These are phyloP conservation scores for Magallana gigas DNA, from an alignment of 1,140 invertebrate species.

Conservation along the genomic window DNA sequence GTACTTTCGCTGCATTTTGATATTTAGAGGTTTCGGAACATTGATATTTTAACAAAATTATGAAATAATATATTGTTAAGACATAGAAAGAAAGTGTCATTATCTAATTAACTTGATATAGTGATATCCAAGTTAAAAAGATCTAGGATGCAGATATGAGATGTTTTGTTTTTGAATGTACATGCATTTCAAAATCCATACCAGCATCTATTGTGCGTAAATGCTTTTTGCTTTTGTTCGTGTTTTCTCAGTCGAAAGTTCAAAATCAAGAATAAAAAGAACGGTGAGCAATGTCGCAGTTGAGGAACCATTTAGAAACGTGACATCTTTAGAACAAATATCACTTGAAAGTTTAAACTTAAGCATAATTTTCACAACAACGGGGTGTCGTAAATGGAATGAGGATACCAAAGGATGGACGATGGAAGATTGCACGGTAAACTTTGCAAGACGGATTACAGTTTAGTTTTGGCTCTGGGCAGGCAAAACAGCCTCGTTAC, in stretches of 20 bases:
- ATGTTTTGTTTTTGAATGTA: background rate
- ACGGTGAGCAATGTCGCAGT: background rate
- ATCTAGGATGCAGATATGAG: background rate
- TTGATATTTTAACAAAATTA: no score
- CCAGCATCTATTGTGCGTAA: background rate
- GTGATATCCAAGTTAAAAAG: no score
- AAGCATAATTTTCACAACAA: background rate
- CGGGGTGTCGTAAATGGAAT: conserved; percentile 11
- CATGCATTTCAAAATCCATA: background rate
- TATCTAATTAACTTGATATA: no score
- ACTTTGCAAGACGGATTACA: no score
- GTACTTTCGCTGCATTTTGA: no score
- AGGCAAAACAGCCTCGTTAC: no score
- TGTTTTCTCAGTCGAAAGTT: background rate
- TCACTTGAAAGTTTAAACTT: background rate
- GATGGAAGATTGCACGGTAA: background rate
- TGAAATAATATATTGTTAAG: no score
- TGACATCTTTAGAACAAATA: background rate
- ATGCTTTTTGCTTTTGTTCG: background rate
- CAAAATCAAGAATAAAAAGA: background rate
- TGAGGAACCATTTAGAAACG: background rate
- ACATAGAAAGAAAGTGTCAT: no score
- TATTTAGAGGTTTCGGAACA: no score
- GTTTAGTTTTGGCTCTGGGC: no score
- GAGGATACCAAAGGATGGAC: background rate